Conservation (phyloP, 2,113 vertebrate species). For the Chaetura pelagica region DNA sequence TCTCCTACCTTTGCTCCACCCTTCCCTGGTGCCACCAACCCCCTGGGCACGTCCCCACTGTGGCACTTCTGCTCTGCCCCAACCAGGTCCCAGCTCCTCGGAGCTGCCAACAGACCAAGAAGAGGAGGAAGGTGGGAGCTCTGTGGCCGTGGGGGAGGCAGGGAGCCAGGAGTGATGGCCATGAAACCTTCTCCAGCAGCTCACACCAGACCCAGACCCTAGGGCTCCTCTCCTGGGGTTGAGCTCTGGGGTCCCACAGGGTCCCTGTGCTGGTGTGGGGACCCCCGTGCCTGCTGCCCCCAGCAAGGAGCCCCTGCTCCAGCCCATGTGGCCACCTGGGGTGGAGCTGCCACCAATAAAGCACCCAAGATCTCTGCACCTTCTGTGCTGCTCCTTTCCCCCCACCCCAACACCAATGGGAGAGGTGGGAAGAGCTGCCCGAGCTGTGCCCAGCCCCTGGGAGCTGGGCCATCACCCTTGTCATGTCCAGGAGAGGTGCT, state of each 20-base stretch:
- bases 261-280: background rate
- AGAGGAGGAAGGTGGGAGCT: slow-evolving; percentile 61
- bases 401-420: accelerated
- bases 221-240: accelerated
- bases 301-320: background rate
- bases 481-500: background rate
- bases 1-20: background rate
- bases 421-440: background rate
- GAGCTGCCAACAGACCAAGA: slow-evolving; percentile 60
- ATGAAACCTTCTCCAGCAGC: background rate
- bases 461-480: background rate
- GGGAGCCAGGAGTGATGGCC: background rate
- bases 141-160: slow-evolving; percentile 62
- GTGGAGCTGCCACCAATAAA: slow-evolving; percentile 15
- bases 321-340: accelerated
- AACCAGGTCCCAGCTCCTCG: slow-evolving; percentile 58
- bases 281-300: background rate
- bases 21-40: background rate
- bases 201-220: accelerated
- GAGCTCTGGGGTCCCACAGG: accelerated
- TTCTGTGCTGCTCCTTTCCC: background rate
- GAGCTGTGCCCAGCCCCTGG: background rate
- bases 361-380: background rate
- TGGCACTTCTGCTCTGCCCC: slow-evolving; percentile 37
- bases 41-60: accelerated